Evolutionary conservation across 2,888 invertebrate species (phyloP).

Genomic region (Deilephila porcellus): DNA sequence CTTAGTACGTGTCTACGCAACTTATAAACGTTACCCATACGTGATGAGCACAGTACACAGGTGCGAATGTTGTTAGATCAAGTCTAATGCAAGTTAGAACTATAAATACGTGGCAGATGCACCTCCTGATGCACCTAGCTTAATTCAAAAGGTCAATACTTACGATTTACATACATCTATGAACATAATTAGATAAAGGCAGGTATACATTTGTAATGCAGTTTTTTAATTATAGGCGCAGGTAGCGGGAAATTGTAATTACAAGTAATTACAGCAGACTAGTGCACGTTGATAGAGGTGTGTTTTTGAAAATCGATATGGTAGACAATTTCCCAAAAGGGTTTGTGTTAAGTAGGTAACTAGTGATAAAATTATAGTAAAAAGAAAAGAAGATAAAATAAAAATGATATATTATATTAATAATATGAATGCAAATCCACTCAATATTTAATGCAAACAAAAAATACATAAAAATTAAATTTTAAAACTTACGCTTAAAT

Average conservation of each 20-base stretch:
- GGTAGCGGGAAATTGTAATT: no score
- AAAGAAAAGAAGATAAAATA: no score
- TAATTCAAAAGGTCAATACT: conserved; percentile 55
- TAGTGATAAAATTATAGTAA: no score
- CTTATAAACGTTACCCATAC: background rate
- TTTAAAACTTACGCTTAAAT: background rate
- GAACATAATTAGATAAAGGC: conserved; percentile 21
- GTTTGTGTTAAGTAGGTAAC: no score
- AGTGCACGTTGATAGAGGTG: no score
- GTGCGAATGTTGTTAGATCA: conserved; percentile 9
- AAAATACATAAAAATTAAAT: background rate
- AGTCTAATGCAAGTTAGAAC: conserved; percentile 49
- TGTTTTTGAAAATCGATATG: no score
- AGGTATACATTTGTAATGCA: background rate
- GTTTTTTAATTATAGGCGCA: background rate
- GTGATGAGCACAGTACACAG: conserved; percentile 7
- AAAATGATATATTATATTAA: no score
- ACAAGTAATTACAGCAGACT: no score
- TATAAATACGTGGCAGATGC: conserved; percentile 67
- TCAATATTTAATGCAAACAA: no score
- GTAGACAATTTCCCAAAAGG: no score
- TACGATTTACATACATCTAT: conserved; percentile 29
- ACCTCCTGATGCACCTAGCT: conserved; percentile 49
- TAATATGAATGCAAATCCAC: no score
- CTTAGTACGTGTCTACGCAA: background rate